Evolutionary conservation across 2,113 vertebrate genomes (phyloP).

Genomic region (Echinops telfairi): DNA sequence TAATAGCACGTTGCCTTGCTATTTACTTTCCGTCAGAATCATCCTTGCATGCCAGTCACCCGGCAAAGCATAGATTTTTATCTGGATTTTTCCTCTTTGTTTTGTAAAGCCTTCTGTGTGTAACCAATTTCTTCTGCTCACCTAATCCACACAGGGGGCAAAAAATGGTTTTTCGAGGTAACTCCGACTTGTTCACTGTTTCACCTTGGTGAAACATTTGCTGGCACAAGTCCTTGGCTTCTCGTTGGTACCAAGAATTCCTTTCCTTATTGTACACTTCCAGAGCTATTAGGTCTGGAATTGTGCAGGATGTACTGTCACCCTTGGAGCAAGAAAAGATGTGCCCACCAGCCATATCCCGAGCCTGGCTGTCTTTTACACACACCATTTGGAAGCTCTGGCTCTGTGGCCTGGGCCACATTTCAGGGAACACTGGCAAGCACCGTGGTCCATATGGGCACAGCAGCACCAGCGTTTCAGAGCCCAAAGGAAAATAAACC

Average conservation of each 20-base stretch:
- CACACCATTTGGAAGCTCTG: not conserved
- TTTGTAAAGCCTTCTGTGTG: slow-evolving; percentile 76
- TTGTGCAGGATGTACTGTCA: slow-evolving; percentile 15
- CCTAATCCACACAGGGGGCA: slow-evolving; percentile 8
- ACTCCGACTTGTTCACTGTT: slow-evolving; percentile 58
- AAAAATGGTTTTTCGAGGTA: not conserved
- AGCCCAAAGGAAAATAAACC: slow-evolving; percentile 44
- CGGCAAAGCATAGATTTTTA: slow-evolving; percentile 75
- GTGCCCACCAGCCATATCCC: too few relatives aligned
- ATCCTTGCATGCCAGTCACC: slow-evolving; percentile 59
- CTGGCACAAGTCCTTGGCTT: slow-evolving; percentile 7
- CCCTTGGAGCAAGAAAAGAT: slow-evolving; percentile 1
- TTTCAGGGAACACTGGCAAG: slow-evolving; percentile 4
- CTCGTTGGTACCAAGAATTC: slow-evolving; percentile 54
- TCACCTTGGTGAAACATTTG: slow-evolving; percentile 56
- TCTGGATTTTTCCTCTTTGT: slow-evolving; percentile 71
- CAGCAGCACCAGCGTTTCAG: not conserved
- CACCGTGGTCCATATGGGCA: not conserved
- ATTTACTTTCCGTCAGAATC: slow-evolving; percentile 80
- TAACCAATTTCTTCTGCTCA: slow-evolving; percentile 66
- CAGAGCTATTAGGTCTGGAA: not conserved
- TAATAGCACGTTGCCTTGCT: slow-evolving; percentile 69
- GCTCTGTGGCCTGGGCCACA: not conserved
- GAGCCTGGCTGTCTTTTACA: not conserved
- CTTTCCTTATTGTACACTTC: not conserved